Base-by-base conservation (phyloP, 2,113 vertebrate genomes). In the Shinisaurus crocodilurus region DNA sequence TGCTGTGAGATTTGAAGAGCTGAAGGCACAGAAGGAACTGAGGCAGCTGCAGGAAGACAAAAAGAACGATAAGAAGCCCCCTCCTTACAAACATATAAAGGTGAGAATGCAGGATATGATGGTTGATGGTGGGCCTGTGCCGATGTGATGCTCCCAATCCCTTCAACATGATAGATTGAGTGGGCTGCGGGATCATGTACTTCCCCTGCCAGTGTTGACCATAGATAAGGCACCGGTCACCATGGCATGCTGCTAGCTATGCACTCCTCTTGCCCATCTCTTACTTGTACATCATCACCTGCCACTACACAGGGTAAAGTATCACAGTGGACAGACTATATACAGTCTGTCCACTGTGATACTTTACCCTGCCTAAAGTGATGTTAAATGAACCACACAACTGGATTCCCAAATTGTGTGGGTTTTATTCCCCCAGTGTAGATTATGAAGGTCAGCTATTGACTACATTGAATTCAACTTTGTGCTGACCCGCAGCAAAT, bases 61-160 rank as follows among this genome's bases (percentile, higher is more conserved):
- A 60, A 98, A 98, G 95, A 99, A 99, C 1, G 98, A 99, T 96
- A 98, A 99, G 96, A 99, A 99, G 87, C 99, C 99, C 25, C 99
- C 99, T 0, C 99, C 99, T 1, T 99, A 99, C 96, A 99, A 98
- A 95, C 98, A 99, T 85, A 99, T 99, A 85, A 99, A 98, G 98
- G 99, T 99, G 95, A 97, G 96, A 79, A 69, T 74, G 86, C 70
- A 34, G 6, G 37, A 10, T 3, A 20, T 83, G 43, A 75, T 5
- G 25, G n/a, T 29, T 32, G 27, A 74, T n/a, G 23, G 1, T 32
- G 54, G 72, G n/a, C 6, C 7, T 67, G 75, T 1, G 50, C 4
- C 40, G 34, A 63, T 27, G 29, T 48, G 23, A n/a, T 63, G 27
- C 29, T 45, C 54, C 32, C 25, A 45, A 8, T 32, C 54, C n/a